These are phyloP conservation scores for Agrotis segetum DNA, from an alignment of 2,888 invertebrate species.

Conservation along the genomic window DNA sequence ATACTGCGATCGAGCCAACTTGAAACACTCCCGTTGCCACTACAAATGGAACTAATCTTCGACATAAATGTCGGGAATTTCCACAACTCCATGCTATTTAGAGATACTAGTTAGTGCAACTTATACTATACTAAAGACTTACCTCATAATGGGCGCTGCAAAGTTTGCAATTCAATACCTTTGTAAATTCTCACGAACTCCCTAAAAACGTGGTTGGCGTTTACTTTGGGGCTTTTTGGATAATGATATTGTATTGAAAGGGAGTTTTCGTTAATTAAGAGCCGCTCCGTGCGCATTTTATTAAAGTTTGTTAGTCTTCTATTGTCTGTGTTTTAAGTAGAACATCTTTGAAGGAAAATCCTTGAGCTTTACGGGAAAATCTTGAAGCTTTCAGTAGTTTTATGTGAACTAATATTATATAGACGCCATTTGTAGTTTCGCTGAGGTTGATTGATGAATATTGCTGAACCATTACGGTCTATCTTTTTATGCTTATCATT, in stretches of 20 bases:
- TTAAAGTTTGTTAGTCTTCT: conserved; percentile 55
- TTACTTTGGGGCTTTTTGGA: conserved; percentile 40
- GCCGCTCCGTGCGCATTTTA: conserved; percentile 54
- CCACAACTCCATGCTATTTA: conserved; percentile 82
- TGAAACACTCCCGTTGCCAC: conserved; percentile 78
- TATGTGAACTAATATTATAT: conserved; percentile 26
- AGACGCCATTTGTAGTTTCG: conserved; percentile 34
- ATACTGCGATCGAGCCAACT: conserved; percentile 78
- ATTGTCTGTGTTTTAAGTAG: conserved; percentile 45
- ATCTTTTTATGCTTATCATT: conserved; percentile 53
- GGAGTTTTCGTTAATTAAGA: conserved; percentile 59
- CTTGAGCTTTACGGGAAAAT: conserved; percentile 11
- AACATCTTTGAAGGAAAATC: conserved; percentile 13
- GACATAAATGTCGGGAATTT: conserved; percentile 86
- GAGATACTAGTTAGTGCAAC: conserved; percentile 76
- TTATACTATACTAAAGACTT: conserved; percentile 18
- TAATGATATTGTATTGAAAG: conserved; percentile 58
- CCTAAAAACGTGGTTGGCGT: conserved; percentile 52
- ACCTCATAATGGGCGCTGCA: conserved; percentile 35
- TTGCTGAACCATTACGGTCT: conserved; percentile 30
- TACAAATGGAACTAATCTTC: conserved; percentile 87
- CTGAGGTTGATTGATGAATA: conserved; percentile 54
- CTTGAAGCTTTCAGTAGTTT: conserved; percentile 14
- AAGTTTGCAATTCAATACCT: conserved; percentile 50
- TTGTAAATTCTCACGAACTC: conserved; percentile 44